A percentile compares a stretch with the other conserved stretches of the same genome.
phyloP scores from a whole-genome alignment of 2,888 invertebrate genomes.

The Masnerella sp. region DNA sequence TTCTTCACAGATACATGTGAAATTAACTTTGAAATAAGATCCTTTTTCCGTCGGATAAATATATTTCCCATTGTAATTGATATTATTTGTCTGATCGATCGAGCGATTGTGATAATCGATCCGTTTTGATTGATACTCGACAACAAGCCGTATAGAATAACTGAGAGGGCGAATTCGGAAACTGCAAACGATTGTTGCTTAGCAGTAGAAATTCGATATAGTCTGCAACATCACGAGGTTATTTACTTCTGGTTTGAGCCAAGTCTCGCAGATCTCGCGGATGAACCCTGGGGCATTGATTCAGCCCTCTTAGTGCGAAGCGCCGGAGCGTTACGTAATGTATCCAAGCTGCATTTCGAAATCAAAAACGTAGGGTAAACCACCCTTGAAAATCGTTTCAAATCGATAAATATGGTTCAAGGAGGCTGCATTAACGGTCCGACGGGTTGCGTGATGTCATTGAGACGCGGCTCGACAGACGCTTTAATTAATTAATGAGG shows the following conservation, averaged over 20 bases:
- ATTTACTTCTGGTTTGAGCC: slow-evolving; percentile 51
- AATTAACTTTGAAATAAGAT: no score
- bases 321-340: slow-evolving; percentile 71
- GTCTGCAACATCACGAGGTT: slow-evolving; percentile 51
- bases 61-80: no score
- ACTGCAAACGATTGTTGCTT: slow-evolving; percentile 38
- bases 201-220: slow-evolving; percentile 52
- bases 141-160: slow-evolving; percentile 18
- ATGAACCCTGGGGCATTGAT: slow-evolving; percentile 61
- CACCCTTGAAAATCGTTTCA: slow-evolving; percentile 73
- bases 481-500: slow-evolving; percentile 17
- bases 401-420: slow-evolving; percentile 69
- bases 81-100: slow-evolving; percentile 34
- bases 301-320: slow-evolving; percentile 72
- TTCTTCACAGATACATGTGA: no score
- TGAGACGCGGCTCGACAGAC: no score
- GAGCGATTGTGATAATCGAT: slow-evolving; percentile 21
- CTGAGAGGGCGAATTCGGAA: slow-evolving; percentile 18
- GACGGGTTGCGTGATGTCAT: no score
- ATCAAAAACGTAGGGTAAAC: slow-evolving; percentile 73
- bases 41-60: no score
- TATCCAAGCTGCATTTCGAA: slow-evolving; percentile 66
- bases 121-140: slow-evolving; percentile 30
- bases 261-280: slow-evolving; percentile 56
- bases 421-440: slow-evolving; percentile 1